Evolutionary conservation across 2,888 invertebrate genomes (phyloP), one percentile per base, ranked within the genome.

Genomic region (Ephialtes manifestator): DNA sequence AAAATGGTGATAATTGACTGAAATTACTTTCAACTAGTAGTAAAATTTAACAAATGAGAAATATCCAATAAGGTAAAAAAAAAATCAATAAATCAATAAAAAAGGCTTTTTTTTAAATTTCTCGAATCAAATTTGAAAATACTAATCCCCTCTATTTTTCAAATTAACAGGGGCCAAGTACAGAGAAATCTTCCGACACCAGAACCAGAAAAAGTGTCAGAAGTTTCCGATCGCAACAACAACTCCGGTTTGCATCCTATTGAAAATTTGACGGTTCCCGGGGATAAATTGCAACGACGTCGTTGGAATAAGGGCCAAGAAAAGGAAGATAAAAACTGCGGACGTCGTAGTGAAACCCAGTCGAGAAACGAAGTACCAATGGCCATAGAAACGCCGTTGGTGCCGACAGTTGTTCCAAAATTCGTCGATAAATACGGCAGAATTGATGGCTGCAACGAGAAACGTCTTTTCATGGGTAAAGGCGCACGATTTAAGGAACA

Each of bases 401-500:
- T 65, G 24, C 24, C 31, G 1, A 3, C 15, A 2, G 20, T 18
- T 8, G 1, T 1, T 0, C 55, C 46, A 7, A 46, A 18, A 3
- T 68, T 48, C 63, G 39, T 83, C 39, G 89, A 92, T 60, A 86
- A 89, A 53, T 89, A 60, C 71, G 87, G 86, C 15, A 86, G 87
- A 85, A 35, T 86, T 5, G 87, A 87, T 51, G 88, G 88, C 1
- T 87, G 71, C n/a, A 85, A 82, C 39, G 88, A 88, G 31, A 85
- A 83, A 58, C 87, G 85, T 31, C 8, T 87, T 65, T 87, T 83
- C 24, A 86, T 87, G 86, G 90, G 88, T 8, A 88, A 81, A 77
- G 89, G 88, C n/a, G 86, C 86, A 13, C 84, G 88, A 84, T 82
- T 20, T n/a, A 90, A 80, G 58, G 92, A 91, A 46, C 86, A 90